Evolutionary conservation across 2,797 vertebrate genomes (phyloP), one percentile per base, ranked within the genome.

Genomic region (Syncerus caffer): DNA sequence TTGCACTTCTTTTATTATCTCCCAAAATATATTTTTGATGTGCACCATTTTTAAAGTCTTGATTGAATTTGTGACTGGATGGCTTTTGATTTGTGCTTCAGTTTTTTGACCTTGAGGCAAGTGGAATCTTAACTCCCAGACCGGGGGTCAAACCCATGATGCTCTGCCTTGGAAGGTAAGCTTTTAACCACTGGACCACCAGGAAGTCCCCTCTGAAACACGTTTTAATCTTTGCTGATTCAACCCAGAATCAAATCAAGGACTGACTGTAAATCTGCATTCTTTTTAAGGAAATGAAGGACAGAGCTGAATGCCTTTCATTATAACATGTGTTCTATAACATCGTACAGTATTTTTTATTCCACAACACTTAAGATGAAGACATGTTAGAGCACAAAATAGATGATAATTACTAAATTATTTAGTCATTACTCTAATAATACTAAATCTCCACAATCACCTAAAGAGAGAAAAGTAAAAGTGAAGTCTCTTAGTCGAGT

Each of bases 401-500:
- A 57, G 21, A 34, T 50, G 10, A 80, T 55, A 80, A 57, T 55
- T 38, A 83, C 80, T 83, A 57, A 55, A 38, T 55, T 53, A 23
- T 38, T 5, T 55, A 57, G 51, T 57, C n/a, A 16, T 57, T 55
- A 38, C 9, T 15, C 13, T 57, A 83, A 16, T 25, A 25, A 55
- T 10, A 27, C 13, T 38, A 27, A 57, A 38, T 55, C 12, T 55
- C 51, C 21, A 83, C 38, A 57, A 16, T 57, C 34, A 17, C 38
- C 53, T 29, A 11, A 42, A 84, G 67, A 38, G 38, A 71, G 34
- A 38, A 71, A 23, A 34, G n/a, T 10, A 71, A 38, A 71, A 71
- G 5, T 38, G 19, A 71, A 38, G 34, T 38, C 0, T 1, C 19
- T 38, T 23, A 71, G 19, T 6, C 4, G 0, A 23, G 67, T 71